Evolutionary conservation across 1,140 invertebrate species (phyloP).

Genomic region (Cydia strobilella): DNA sequence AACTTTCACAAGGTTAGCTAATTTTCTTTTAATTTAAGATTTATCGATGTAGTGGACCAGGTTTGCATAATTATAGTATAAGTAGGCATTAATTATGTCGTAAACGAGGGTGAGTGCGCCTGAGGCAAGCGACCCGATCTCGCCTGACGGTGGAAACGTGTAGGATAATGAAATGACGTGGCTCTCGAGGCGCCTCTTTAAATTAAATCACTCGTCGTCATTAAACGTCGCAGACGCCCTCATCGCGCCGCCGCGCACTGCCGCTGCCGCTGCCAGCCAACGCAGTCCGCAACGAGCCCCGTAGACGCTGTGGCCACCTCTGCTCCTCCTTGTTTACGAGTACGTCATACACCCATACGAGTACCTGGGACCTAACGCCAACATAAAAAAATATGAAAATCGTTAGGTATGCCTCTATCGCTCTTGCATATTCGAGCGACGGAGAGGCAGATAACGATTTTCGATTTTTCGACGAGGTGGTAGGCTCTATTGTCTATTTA

Average conservation of each 20-base stretch:
- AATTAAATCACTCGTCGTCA: constrained; percentile 64
- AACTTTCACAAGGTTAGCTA: background rate
- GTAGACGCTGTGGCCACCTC: background rate
- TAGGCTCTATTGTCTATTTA: background rate
- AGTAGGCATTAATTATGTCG: constrained; percentile 11
- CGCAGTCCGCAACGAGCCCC: too few species aligned
- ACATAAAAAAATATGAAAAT: too few species aligned
- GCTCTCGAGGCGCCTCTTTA: constrained; percentile 54
- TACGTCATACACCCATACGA: background rate
- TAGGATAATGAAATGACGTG: constrained; percentile 68
- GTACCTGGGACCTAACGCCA: too few species aligned
- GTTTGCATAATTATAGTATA: constrained; percentile 24
- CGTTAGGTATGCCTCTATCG: too few species aligned
- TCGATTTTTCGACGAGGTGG: too few species aligned
- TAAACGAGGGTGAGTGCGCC: constrained; percentile 18
- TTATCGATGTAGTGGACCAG: background rate
- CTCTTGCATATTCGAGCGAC: too few species aligned
- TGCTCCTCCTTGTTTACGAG: background rate
- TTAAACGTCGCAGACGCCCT: constrained; percentile 52
- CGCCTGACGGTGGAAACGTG: constrained; percentile 46
- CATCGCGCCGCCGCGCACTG: background rate
- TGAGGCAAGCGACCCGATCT: constrained; percentile 8
- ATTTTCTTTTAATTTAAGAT: background rate
- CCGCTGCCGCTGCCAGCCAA: background rate
- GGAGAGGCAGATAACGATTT: too few species aligned